Base-by-base conservation (phyloP, 1,140 invertebrate species). In the Bombus confusus region DNA sequence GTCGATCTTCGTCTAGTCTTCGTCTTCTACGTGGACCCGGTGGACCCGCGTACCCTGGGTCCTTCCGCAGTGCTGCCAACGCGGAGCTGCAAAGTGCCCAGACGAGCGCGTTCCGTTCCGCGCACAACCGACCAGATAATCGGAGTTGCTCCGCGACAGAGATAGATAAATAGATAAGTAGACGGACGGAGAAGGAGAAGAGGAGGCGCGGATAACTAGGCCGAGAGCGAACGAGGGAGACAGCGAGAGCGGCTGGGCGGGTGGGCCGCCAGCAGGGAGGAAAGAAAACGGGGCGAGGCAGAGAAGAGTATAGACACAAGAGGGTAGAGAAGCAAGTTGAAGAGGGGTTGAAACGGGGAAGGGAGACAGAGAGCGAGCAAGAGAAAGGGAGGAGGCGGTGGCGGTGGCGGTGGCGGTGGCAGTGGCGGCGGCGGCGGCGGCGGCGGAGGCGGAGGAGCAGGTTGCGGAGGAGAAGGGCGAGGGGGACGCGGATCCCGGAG, bases 401-500 rank as follows among this genome's bases (percentile, higher is more conserved):
- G n/a, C n/a, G n/a, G n/a, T n/a, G n/a, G n/a, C n/a, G n/a, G n/a
- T n/a, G 18, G 41, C 25, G 74, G 31, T 34, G 76, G 76, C 59
- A 22, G 34, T 1, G 74, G 37, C 41, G 34, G 9, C 25, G 74
- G 31, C 34, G 76, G 76, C 59, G 18, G 41, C 25, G 74, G 31
- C 34, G 76, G 76, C 59, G 34, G 34, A 1, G 74, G 37, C 41
- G 34, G 9, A 31, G 13, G 15, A 69, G 34, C 4, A 37, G 66
- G 34, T 34, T 34, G 15, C 22, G 66, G 66, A 0, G 9, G 25
- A 1, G 74, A 2, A 34, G 37, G 9, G 28, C 5, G 37, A 41
- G 79, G 28, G 77, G 80, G 73, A 75, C 41, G 80, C n/a, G 85
- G 75, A 83, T 90, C 86, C 86, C 85, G 88, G 84, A 83, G 89